Evolutionary conservation across 2,888 invertebrate genomes (phyloP).

Genomic region (Lysandra coridon): DNA sequence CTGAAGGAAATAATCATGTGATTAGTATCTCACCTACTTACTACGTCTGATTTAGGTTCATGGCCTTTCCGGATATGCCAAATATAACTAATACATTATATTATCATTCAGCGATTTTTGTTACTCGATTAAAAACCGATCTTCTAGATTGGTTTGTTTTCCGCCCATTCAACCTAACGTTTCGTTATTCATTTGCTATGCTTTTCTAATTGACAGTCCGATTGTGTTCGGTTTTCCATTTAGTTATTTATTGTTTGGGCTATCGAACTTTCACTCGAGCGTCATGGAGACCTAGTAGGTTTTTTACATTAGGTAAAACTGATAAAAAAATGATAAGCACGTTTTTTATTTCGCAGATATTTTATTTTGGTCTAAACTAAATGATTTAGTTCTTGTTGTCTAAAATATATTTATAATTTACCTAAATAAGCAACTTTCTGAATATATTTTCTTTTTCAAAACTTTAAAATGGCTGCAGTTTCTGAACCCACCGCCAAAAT

Average conservation of each 20-base stretch:
- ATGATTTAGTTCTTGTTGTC: too few species aligned
- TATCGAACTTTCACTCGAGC: not conserved
- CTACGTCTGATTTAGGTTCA: not conserved
- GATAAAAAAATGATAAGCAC: too few species aligned
- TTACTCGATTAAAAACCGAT: not conserved
- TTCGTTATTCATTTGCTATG: not conserved
- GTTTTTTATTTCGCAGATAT: too few species aligned
- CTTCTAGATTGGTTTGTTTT: not conserved
- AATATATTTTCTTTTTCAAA: too few species aligned
- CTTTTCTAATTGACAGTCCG: not conserved
- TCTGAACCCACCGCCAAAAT: too few species aligned
- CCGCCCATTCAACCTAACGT: not conserved
- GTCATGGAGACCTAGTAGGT: too few species aligned
- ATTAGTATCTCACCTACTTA: not conserved
- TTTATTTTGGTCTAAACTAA: too few species aligned
- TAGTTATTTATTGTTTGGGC: not conserved
- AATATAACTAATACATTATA: not conserved
- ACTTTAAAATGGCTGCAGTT: too few species aligned
- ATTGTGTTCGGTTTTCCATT: not conserved
- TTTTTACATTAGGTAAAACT: too few species aligned
- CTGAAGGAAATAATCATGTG: not conserved
- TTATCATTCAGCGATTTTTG: not conserved
- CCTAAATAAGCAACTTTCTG: too few species aligned
- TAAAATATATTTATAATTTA: too few species aligned
- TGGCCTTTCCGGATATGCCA: not conserved